A percentile compares a stretch with the other conserved stretches of the same genome.
phyloP scores from a whole-genome alignment of 2,888 invertebrate species.

The Chorisops tibialis region DNA sequence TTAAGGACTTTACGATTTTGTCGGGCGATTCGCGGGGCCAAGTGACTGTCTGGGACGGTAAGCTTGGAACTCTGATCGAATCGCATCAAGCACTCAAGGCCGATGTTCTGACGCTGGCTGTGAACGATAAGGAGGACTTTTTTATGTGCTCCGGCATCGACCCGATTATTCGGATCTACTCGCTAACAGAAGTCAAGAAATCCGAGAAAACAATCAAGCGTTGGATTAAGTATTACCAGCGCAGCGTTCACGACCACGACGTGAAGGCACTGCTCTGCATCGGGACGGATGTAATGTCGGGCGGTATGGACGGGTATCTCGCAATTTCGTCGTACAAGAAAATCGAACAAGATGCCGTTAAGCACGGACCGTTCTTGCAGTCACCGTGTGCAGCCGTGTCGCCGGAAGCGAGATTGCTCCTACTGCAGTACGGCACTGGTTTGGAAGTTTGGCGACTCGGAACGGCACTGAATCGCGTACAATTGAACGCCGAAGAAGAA shows the following conservation, averaged over 20 bases:
- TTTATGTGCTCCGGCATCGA: constrained; percentile 81
- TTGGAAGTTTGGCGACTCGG: constrained; percentile 67
- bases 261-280: constrained; percentile 69
- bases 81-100: constrained; percentile 76
- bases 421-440: constrained; percentile 60
- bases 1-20: constrained; percentile 76
- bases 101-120: constrained; percentile 72
- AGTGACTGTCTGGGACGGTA: constrained; percentile 85
- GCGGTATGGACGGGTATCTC: constrained; percentile 76
- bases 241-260: constrained; percentile 82
- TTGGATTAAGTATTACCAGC: constrained; percentile 80
- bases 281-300: constrained; percentile 66
- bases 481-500: constrained; percentile 37
- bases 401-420: constrained; percentile 55
- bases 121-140: constrained; percentile 66
- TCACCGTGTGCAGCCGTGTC: constrained; percentile 58
- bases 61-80: constrained; percentile 73
- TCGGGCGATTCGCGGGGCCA: constrained; percentile 85
- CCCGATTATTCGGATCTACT: constrained; percentile 73
- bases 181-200: constrained; percentile 60
- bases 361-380: constrained; percentile 70
- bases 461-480: constrained; percentile 31
- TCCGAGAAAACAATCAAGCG: constrained; percentile 57
- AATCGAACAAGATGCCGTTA: constrained; percentile 58
- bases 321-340: constrained; percentile 66